Base-by-base conservation (phyloP, 1,140 invertebrate species). In the Hesperophylax magnus region DNA sequence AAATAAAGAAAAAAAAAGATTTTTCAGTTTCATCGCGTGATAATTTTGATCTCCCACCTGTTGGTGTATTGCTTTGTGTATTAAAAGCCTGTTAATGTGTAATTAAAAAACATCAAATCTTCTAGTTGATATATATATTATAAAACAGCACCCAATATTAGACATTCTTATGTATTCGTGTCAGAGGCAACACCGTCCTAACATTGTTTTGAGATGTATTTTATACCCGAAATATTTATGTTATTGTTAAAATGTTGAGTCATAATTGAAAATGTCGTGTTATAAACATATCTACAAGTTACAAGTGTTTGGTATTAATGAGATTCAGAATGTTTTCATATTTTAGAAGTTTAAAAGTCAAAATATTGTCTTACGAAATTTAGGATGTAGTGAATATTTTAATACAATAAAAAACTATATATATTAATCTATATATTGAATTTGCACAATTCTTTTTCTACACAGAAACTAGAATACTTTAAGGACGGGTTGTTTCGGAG, bases 31-130 rank as follows among this genome's bases (percentile, higher is more conserved):
- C 22, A 65, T 65, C 61, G 61, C 61, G 61, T 65, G 61, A 24
- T 65, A 15, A 27, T 27, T 27, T 24, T 34, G 27, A 65, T 65
- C 15, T 6, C 61, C 24, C 61, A 65, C 61, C 22, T 65, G 61
- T 17, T 65, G 17, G 27, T 27, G 27, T 65, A 65, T 65, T 65
- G 61, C 27, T 65, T 24, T 34, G 15, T 17, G 27, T 27, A 27
- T 27, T 24, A 65, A 24, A 56, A 27, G 27, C 61, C 61, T 27
- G 15, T 31, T 24, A 34, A 27, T 14, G 24, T 31, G 24, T 27
- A 65, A 65, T 65, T 65, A 65, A 65, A 65, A 65, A 24, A 65
- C 27, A 65, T 65, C 61, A 65, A 65, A 65, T 24, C 9, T 65
- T 31, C 61, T 1, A 65, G 27, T 56, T 39, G 34, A 39, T 39